Conservation (phyloP, 2,888 invertebrate genomes). For the Augiades crinisus region DNA sequence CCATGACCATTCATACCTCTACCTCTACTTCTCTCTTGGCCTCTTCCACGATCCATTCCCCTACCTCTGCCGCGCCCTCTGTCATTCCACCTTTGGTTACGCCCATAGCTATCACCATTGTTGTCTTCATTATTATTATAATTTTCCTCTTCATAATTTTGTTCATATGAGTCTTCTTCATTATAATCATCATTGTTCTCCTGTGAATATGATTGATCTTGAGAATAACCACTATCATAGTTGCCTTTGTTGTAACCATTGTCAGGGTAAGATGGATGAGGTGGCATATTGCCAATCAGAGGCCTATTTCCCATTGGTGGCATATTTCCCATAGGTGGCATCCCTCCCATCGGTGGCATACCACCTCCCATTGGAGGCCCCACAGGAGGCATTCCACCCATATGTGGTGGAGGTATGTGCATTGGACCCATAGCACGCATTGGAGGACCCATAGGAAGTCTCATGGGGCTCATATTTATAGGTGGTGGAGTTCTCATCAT, state of each 20-base stretch:
- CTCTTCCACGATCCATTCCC: constrained; percentile 49
- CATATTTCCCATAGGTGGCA: constrained; percentile 49
- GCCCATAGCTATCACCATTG: constrained; percentile 47
- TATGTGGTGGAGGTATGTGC: constrained; percentile 37
- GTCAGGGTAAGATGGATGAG: constrained; percentile 55
- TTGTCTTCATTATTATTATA: constrained; percentile 53
- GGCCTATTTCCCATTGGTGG: constrained; percentile 51
- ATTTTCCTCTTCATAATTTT: constrained; percentile 57
- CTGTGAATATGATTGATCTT: constrained; percentile 56
- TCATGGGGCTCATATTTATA: constrained; percentile 41
- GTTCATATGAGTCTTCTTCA: constrained; percentile 52
- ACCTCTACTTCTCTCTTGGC: constrained; percentile 53
- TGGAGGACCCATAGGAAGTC: constrained; percentile 43
- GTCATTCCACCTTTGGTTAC: constrained; percentile 63
- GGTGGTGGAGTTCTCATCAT: constrained; percentile 37
- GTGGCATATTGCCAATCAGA: constrained; percentile 48
- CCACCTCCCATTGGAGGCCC: constrained; percentile 43
- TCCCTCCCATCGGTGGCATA: constrained; percentile 40
- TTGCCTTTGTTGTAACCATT: constrained; percentile 68
- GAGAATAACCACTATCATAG: constrained; percentile 57
- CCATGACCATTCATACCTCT: constrained; percentile 48
- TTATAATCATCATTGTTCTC: constrained; percentile 54
- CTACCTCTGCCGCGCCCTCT: constrained; percentile 57
- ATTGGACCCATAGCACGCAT: constrained; percentile 34
- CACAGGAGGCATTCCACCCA: constrained; percentile 43